phyloP scores from a whole-genome alignment of 2,888 invertebrate species.

The Clitarchus hookeri region DNA sequence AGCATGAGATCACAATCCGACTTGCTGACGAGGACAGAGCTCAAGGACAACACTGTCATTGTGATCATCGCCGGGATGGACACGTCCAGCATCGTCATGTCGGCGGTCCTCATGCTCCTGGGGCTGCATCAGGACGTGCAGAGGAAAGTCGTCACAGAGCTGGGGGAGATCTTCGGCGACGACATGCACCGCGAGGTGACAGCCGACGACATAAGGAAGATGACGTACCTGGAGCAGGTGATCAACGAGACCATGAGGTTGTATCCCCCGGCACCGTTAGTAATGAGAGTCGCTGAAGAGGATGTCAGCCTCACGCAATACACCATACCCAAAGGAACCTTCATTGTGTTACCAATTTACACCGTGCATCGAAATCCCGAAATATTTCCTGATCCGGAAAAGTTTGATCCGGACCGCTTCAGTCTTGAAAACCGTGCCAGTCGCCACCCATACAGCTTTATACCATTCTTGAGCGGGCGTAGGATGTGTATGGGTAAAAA shows the following conservation, averaged over 20 bases:
- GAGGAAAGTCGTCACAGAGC: slow-evolving; percentile 37
- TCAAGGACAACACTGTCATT: slow-evolving; percentile 40
- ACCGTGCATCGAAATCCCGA: too few species aligned
- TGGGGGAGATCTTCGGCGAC: slow-evolving; percentile 36
- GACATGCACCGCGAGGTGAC: slow-evolving; percentile 32
- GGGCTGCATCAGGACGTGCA: slow-evolving; percentile 42
- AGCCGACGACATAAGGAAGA: slow-evolving; percentile 40
- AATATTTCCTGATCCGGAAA: too few species aligned
- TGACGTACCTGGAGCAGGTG: slow-evolving; percentile 43
- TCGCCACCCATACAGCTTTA: too few species aligned
- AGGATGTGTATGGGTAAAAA: too few species aligned
- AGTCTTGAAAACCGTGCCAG: too few species aligned
- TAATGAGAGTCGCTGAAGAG: background rate
- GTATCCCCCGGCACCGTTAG: slow-evolving; percentile 39
- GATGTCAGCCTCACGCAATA: slow-evolving; percentile 29
- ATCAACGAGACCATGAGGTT: slow-evolving; percentile 43
- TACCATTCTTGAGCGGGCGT: too few species aligned
- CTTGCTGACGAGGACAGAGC: slow-evolving; percentile 31
- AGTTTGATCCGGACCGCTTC: too few species aligned
- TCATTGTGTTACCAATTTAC: slow-evolving; percentile 39
- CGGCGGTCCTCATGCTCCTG: slow-evolving; percentile 38
- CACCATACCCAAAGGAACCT: slow-evolving; percentile 33
- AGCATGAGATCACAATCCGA: slow-evolving; percentile 15
- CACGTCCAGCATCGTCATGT: slow-evolving; percentile 37
- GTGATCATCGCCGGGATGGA: slow-evolving; percentile 43